phyloP scores from a whole-genome alignment of 2,888 invertebrate species.

The Apodemia mormo region DNA sequence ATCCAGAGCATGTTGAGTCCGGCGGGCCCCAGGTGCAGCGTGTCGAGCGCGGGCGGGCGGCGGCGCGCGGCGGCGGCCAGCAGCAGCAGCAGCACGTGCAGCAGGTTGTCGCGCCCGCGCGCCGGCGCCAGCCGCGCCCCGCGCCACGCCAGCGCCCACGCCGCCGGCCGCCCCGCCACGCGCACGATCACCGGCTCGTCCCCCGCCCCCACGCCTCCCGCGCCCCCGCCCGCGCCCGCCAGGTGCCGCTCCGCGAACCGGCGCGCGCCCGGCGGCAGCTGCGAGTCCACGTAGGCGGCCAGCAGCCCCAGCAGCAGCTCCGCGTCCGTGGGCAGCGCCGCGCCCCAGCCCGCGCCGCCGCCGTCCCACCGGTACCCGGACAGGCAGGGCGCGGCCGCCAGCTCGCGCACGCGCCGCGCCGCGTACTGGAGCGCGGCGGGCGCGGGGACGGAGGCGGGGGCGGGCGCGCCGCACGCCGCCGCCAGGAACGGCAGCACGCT shows the following conservation, averaged over 20 bases:
- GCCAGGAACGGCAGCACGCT: constrained; percentile 66
- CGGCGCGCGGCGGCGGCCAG: constrained; percentile 86
- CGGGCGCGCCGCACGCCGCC: constrained; percentile 40
- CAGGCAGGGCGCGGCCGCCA: constrained; percentile 48
- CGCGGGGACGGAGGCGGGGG: constrained; percentile 47
- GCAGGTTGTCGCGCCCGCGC: constrained; percentile 91
- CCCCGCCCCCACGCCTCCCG: constrained; percentile 52
- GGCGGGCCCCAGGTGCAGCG: constrained; percentile 64
- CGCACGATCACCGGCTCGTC: constrained; percentile 64
- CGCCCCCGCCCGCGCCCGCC: constrained; percentile 66
- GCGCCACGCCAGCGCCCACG: constrained; percentile 82
- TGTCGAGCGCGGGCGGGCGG: constrained; percentile 76
- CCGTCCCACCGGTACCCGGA: constrained; percentile 92
- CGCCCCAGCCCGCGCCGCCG: constrained; percentile 40
- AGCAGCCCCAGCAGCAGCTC: constrained; percentile 93
- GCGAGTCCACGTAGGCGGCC: constrained; percentile 92
- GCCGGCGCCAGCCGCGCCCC: constrained; percentile 46
- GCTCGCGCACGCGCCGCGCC: constrained; percentile 82
- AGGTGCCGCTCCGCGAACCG: constrained; percentile 37
- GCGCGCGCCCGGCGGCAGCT: constrained; percentile 81
- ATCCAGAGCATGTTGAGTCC: constrained; percentile 91
- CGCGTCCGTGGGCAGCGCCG: constrained; percentile 91
- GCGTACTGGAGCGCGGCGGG: constrained; percentile 52
- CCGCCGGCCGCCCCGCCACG: constrained; percentile 81
- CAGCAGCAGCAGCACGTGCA: constrained; percentile 92